phyloP scores from a whole-genome alignment of 2,888 invertebrate species.

The Odiellus spinosus region DNA sequence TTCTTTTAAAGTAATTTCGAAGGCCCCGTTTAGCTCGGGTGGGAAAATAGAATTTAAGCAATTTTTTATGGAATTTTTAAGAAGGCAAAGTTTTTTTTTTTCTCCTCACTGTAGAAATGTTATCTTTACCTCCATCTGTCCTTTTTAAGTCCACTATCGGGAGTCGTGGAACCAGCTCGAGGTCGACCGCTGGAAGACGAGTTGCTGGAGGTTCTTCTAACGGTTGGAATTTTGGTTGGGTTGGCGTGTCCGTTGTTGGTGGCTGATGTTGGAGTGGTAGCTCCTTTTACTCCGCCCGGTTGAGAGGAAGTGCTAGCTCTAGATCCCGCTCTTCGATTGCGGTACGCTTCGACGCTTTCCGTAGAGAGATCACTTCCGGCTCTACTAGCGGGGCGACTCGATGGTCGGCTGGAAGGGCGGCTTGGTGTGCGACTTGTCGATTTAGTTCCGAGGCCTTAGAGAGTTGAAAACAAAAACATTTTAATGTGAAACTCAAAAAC shows the following conservation, averaged over 20 bases:
- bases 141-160: too few relatives aligned
- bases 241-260: too few relatives aligned
- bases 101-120: too few relatives aligned
- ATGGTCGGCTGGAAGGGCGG: conserved; percentile 40
- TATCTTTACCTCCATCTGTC: too few relatives aligned
- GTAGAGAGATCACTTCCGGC: conserved; percentile 81
- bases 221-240: conserved; percentile 13
- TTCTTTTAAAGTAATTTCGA: too few relatives aligned
- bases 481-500: too few relatives aligned
- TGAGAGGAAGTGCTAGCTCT: conserved; percentile 9
- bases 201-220: conserved; percentile 11
- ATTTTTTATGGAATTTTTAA: too few relatives aligned
- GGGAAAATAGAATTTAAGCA: too few relatives aligned
- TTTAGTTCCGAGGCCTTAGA: conserved; percentile 15
- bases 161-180: too few relatives aligned
- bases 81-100: too few relatives aligned
- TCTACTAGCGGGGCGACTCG: conserved; percentile 72
- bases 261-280: conserved; percentile 36
- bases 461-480: too few relatives aligned
- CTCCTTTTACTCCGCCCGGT: conserved; percentile 26
- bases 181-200: conserved; percentile 2
- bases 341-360: conserved; percentile 36
- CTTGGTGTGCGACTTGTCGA: conserved; percentile 39
- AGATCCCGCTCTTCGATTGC: conserved; percentile 12
- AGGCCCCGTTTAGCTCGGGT: too few relatives aligned